Base-by-base conservation (phyloP, 1,140 invertebrate genomes). In the Solenopsis invicta region DNA sequence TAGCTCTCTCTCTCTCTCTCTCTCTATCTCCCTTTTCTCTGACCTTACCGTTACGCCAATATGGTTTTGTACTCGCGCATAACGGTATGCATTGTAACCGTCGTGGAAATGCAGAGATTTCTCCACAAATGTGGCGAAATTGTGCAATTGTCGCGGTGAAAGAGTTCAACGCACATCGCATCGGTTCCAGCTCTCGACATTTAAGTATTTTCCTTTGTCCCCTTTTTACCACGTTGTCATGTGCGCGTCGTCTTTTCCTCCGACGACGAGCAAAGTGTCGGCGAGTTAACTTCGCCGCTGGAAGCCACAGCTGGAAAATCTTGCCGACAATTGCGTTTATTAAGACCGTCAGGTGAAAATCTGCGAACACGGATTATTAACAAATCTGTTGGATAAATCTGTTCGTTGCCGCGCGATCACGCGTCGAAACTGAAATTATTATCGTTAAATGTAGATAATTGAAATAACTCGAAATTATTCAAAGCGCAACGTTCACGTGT, bases 1-100 rank as follows among this genome's bases (percentile, higher is more conserved):
- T 48, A 0, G n/a, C n/a, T n/a, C n/a, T n/a, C n/a, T 9, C 45
- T 48, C 8, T 9, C n/a, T n/a, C n/a, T n/a, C n/a, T n/a, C n/a
- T n/a, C n/a, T n/a, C n/a, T 86, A n/a, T 56, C 82, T 71, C 80
- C 75, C 48, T 85, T 85, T 78, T 48, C 78, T 21, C 29, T 66
- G 85, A 89, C 81, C 86, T 89, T 66, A 84, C 89, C 89, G 89
- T 87, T 90, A 89, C 72, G 72, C 50, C 77, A 89, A 89, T 77
- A 66, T 90, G 69, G 64, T 78, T 90, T 89, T 72, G 41, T 72
- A 59, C 71, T 75, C 59, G 54, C 54, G 59, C 34, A 45, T 90
- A 90, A 90, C 89, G 89, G 89, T 90, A 21, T 50, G 75, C 71
- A 90, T 90, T 90, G 85, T 90, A 71, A 62, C 34, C 3, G 29